phyloP scores from a whole-genome alignment of 1,140 invertebrate genomes.

The Rhyacophila brunnea region DNA sequence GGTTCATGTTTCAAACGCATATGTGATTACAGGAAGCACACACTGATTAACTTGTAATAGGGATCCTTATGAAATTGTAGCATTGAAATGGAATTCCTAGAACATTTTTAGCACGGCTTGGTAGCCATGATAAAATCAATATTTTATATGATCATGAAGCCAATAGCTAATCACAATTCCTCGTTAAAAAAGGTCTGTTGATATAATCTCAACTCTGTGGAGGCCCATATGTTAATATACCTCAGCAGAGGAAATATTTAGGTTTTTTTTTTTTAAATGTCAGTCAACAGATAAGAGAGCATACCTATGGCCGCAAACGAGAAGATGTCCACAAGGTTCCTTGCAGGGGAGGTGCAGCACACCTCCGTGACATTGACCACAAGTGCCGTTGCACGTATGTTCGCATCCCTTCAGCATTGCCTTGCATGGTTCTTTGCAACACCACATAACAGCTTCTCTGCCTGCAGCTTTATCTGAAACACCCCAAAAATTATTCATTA shows the following conservation, averaged over 20 bases:
- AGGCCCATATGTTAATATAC: not conserved
- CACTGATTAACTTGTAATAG: no score
- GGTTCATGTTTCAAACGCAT: no score
- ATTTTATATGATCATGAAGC: not conserved
- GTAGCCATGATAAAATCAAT: not conserved
- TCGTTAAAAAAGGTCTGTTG: not conserved
- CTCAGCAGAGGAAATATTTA: not conserved
- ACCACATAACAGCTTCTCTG: slow-evolving; percentile 2
- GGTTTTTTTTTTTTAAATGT: no score
- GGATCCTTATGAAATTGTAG: no score
- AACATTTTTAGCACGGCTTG: not conserved
- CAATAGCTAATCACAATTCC: not conserved
- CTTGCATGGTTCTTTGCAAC: slow-evolving; percentile 52
- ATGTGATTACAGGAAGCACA: no score
- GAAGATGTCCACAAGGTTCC: slow-evolving; percentile 56
- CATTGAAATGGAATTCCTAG: not conserved
- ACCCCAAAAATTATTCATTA: no score
- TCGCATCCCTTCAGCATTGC: slow-evolving; percentile 51
- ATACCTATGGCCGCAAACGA: slow-evolving; percentile 70
- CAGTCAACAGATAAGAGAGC: no score
- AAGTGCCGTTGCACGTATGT: slow-evolving; percentile 59
- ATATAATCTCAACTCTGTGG: no score
- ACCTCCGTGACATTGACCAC: slow-evolving; percentile 64
- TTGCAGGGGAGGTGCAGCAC: slow-evolving; percentile 62
- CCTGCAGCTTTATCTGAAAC: not conserved